Conservation (phyloP, 2,888 invertebrate genomes). For the Protophormia terraenovae region DNA sequence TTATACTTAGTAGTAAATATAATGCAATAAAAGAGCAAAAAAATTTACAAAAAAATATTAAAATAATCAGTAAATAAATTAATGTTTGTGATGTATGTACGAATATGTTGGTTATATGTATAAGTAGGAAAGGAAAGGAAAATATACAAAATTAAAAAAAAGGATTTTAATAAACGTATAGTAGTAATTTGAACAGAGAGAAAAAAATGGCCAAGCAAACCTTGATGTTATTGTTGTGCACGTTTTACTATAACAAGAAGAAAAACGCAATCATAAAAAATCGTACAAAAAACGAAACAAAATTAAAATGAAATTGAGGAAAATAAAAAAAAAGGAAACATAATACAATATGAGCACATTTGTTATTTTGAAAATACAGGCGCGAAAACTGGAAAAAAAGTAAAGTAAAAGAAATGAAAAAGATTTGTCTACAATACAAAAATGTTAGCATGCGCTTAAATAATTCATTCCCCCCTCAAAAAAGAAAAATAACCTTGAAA, state of each 20-base stretch:
- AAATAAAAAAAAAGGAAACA: not conserved
- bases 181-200: constrained; percentile 24
- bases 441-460: constrained; percentile 53
- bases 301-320: constrained; percentile 16
- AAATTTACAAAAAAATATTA: not conserved
- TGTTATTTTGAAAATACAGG: constrained; percentile 61
- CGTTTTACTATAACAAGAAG: constrained; percentile 54
- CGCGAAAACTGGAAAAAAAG: constrained; percentile 49
- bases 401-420: not conserved
- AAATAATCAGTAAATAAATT: not conserved
- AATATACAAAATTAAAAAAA: not conserved
- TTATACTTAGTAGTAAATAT: too few relatives aligned
- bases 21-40: not conserved
- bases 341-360: constrained; percentile 19
- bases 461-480: not conserved
- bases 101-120: too few relatives aligned
- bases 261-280: constrained; percentile 21
- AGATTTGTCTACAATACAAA: constrained; percentile 23
- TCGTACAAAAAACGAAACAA: constrained; percentile 3
- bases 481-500: constrained; percentile 63
- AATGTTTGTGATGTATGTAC: too few relatives aligned
- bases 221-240: constrained; percentile 30
- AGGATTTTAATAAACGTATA: not conserved
- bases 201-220: not conserved
- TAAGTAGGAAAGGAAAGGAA: not conserved